Conservation (phyloP, 2,888 invertebrate genomes). For the Sylvicola cinctus region DNA sequence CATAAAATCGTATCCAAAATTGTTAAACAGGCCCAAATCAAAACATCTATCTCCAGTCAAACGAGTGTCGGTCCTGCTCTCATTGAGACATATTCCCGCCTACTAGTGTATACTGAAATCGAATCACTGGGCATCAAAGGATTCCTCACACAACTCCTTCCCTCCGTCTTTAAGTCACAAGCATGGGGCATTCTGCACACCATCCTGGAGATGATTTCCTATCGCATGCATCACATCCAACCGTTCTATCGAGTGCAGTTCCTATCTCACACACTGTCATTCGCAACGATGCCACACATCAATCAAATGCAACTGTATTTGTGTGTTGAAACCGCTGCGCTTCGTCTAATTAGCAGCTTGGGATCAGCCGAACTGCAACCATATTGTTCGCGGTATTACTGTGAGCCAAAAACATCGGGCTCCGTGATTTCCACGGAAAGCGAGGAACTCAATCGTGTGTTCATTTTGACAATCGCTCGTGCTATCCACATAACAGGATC, state of each 20-base stretch:
- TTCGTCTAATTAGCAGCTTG: slow-evolving; percentile 67
- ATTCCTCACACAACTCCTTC: slow-evolving; percentile 78
- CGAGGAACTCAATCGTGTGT: slow-evolving; percentile 79
- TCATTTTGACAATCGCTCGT: slow-evolving; percentile 82
- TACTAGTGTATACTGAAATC: slow-evolving; percentile 89
- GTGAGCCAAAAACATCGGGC: slow-evolving; percentile 59
- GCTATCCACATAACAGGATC: slow-evolving; percentile 87
- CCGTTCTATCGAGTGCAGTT: slow-evolving; percentile 88
- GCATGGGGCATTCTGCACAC: slow-evolving; percentile 94
- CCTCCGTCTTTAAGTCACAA: slow-evolving; percentile 78
- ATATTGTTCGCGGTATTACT: slow-evolving; percentile 76
- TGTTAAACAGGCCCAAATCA: slow-evolving; percentile 49
- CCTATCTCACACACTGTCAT: slow-evolving; percentile 73
- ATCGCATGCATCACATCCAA: slow-evolving; percentile 88
- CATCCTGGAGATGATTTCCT: slow-evolving; percentile 89
- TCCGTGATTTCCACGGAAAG: slow-evolving; percentile 75
- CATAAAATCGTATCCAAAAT: slow-evolving; percentile 15
- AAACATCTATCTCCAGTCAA: slow-evolving; percentile 49
- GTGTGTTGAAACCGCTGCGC: slow-evolving; percentile 76
- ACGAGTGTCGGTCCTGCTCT: slow-evolving; percentile 64
- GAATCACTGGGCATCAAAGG: slow-evolving; percentile 93
- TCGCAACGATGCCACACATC: slow-evolving; percentile 80
- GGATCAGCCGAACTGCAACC: slow-evolving; percentile 91
- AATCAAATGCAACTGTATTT: slow-evolving; percentile 88
- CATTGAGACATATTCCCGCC: slow-evolving; percentile 83